Conservation (phyloP, 2,113 vertebrate genomes). For the Mesoclemmys tuberculata region DNA sequence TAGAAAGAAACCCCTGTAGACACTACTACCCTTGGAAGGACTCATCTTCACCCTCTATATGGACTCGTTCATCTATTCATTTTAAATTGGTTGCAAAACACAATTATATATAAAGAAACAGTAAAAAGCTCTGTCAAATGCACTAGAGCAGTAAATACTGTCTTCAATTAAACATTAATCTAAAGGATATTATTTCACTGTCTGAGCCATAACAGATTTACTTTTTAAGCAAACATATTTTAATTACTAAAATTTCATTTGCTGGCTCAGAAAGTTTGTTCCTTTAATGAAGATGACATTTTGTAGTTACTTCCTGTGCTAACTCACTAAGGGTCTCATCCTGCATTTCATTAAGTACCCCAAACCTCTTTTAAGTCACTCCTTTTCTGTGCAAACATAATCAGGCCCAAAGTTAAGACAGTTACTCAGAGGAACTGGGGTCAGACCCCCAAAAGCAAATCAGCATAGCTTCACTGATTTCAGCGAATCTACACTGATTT, state of each 20-base stretch:
- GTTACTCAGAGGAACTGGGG: neutral
- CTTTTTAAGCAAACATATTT: conserved; percentile 45
- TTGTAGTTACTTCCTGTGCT: conserved; percentile 35
- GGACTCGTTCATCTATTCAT: conserved; percentile 63
- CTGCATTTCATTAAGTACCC: conserved; percentile 55
- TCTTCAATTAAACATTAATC: conserved; percentile 73
- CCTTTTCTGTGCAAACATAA: conserved; percentile 21
- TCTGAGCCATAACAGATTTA: conserved; percentile 47
- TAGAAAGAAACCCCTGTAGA: conserved; percentile 61
- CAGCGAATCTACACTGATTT: conserved; percentile 15
- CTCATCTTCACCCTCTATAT: conserved; percentile 54
- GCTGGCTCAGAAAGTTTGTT: conserved; percentile 48
- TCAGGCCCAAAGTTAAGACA: neutral
- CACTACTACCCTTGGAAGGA: conserved; percentile 31
- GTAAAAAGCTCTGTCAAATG: conserved; percentile 52
- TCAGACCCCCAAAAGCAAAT: conserved; percentile 32
- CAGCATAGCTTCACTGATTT: conserved; percentile 11
- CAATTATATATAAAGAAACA: conserved; percentile 63
- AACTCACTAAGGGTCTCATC: conserved; percentile 45
- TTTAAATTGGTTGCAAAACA: conserved; percentile 73
- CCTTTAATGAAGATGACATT: conserved; percentile 64
- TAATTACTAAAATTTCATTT: conserved; percentile 55
- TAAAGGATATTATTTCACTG: conserved; percentile 62
- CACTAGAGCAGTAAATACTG: conserved; percentile 64
- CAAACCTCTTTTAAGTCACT: conserved; percentile 31